A percentile compares a stretch with the other conserved stretches of the same genome.
Evolutionary conservation across 2,888 invertebrate species (phyloP).

Genomic region (Sinotaia quadrata): DNA sequence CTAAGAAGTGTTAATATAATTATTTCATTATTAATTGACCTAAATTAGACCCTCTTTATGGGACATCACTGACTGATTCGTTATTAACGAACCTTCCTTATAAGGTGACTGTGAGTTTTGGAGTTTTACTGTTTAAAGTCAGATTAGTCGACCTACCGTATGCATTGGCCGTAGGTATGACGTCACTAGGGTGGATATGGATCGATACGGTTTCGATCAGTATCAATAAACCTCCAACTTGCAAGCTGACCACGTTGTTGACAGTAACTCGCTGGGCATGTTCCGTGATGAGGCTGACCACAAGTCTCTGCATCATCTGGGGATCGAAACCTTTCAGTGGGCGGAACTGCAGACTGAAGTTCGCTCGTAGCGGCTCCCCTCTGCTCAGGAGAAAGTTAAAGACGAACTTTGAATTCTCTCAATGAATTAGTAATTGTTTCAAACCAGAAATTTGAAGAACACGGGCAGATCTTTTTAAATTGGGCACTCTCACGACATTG

Average conservation of each 20-base stretch:
- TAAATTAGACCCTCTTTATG: too few species aligned
- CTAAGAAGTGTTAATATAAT: too few species aligned
- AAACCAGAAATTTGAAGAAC: too few species aligned
- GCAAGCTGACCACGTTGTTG: conserved; percentile 44
- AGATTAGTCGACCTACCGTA: conserved; percentile 33
- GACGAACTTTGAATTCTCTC: too few species aligned
- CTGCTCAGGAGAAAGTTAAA: conserved; percentile 32
- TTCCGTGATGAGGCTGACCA: conserved; percentile 54
- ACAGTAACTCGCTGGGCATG: conserved; percentile 50
- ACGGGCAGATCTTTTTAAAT: too few species aligned
- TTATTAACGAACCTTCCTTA: too few species aligned
- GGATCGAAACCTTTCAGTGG: conserved; percentile 38
- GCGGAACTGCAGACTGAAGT: conserved; percentile 53
- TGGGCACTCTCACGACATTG: too few species aligned
- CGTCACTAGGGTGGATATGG: conserved; percentile 28
- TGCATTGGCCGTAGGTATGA: conserved; percentile 22
- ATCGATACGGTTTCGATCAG: conserved; percentile 33
- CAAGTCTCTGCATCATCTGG: conserved; percentile 46
- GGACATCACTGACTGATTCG: too few species aligned
- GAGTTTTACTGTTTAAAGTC: too few species aligned
- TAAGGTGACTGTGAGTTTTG: too few species aligned
- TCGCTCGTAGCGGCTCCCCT: conserved; percentile 52
- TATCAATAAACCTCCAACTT: conserved; percentile 37
- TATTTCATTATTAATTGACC: too few species aligned
- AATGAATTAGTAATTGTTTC: too few species aligned